Conservation (phyloP, 2,797 vertebrate genomes). For the Bryconaethiops microstoma region DNA sequence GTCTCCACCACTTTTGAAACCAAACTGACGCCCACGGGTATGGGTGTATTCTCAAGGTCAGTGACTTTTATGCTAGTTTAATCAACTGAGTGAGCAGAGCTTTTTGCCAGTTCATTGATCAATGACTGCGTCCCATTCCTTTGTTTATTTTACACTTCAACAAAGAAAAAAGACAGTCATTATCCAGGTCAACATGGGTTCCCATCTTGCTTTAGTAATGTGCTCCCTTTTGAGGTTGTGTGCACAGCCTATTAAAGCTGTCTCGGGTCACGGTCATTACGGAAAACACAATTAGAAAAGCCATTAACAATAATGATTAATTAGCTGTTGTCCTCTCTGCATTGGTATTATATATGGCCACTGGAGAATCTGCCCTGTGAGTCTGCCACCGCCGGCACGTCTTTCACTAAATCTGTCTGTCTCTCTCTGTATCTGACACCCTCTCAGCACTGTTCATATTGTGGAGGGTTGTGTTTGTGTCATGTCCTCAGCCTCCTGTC, state of each 20-base stretch:
- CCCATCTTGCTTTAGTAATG: slow-evolving; percentile 32
- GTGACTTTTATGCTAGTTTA: slow-evolving; percentile 26
- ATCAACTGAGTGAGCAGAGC: slow-evolving; percentile 33
- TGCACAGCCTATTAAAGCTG: slow-evolving; percentile 58
- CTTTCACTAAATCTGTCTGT: background rate
- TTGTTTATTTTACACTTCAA: slow-evolving; percentile 19
- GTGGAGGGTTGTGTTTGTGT: background rate
- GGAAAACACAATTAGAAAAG: slow-evolving; percentile 68
- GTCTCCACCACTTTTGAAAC: too few species aligned
- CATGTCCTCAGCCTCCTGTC: background rate
- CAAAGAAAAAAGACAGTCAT: slow-evolving; percentile 22
- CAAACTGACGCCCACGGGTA: background rate
- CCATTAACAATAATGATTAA: slow-evolving; percentile 72
- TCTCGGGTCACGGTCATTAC: slow-evolving; percentile 65
- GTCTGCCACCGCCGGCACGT: background rate
- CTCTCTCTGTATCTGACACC: background rate
- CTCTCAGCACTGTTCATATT: background rate
- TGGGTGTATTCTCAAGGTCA: slow-evolving; percentile 32
- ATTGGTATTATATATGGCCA: slow-evolving; percentile 23
- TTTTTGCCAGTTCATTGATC: slow-evolving; percentile 37
- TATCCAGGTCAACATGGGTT: slow-evolving; percentile 58
- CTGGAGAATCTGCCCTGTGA: slow-evolving; percentile 24
- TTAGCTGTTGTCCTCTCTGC: slow-evolving; percentile 60
- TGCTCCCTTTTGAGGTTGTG: slow-evolving; percentile 34
- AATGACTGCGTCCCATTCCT: slow-evolving; percentile 27